Base-by-base conservation (phyloP, 2,113 vertebrate species). In the Peromyscus californicus region DNA sequence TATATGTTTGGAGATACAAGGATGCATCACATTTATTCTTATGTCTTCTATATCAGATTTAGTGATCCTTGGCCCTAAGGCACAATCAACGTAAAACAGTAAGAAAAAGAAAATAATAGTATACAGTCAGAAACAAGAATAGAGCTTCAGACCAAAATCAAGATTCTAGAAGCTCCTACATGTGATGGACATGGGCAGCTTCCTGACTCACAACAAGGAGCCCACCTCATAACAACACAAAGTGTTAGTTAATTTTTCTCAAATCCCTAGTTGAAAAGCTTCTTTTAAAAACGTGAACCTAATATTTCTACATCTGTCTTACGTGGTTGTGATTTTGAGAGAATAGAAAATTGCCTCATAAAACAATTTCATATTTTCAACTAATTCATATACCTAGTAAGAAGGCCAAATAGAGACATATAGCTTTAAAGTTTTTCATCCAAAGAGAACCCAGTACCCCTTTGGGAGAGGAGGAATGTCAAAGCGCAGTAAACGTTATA, bases 201-300 rank as follows among this genome's bases (percentile, higher is more conserved):
- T 17, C 65, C 54, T 59, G 36, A 57, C 21, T 48, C 39, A 57
- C n/a, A 76, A 80, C 39, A 39, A 90, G 19, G 6, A 67, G 19
- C 9, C 80, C 45, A 84, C 21, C 5, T 72, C 93, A 21, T n/a
- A 90, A 45, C 5, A 85, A 76, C 2, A 39, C 22, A 89, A 91
- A 72, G 69, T 74, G 48, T 45, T 39, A 33, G 33, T 82, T 70
- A 36, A 7, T 95, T 92, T 94, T 86, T 91, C 22, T 92, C 42
- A 74, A 79, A 78, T 21, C 61, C 4, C 16, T 93, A 74, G 67
- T 74, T 92, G 36, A 93, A 93, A 94, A 31, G 1, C 9, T 92
- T 80, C 33, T 45, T 17, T 70, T 90, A 70, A 59, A 63, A 54
- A 42, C 42, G 12, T 29, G 9, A 65, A 45, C 4, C 1, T 54